These are phyloP conservation scores for Theocolax elegans DNA, from an alignment of 1,140 invertebrate species.

Conservation along the genomic window DNA sequence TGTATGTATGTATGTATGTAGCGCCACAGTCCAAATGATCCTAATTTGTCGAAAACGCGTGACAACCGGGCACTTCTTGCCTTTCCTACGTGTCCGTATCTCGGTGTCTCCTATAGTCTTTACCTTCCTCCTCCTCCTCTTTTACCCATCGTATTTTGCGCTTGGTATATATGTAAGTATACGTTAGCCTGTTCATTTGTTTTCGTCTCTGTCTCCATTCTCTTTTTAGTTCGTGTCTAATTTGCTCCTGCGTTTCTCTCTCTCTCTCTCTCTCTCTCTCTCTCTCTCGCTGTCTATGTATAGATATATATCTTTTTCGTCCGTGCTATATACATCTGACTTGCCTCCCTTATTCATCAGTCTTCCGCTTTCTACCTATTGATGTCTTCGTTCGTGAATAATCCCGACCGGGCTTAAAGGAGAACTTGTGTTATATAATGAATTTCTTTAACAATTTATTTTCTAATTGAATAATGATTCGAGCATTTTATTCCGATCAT, in stretches of 20 bases:
- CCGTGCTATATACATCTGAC: conserved; percentile 2
- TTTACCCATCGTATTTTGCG: not conserved
- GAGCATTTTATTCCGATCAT: too few species aligned
- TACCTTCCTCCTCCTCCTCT: too few species aligned
- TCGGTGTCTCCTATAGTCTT: too few species aligned
- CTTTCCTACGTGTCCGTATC: not conserved
- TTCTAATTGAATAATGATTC: too few species aligned
- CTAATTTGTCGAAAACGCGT: conserved; percentile 56
- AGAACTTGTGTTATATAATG: not conserved
- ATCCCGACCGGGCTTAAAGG: conserved; percentile 3
- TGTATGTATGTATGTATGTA: not conserved
- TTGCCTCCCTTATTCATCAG: conserved; percentile 11
- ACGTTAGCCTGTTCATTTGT: conserved; percentile 32
- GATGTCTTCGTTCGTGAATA: conserved; percentile 32
- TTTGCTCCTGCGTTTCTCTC: not conserved
- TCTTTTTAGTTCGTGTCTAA: conserved; percentile 5
- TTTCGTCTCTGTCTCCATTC: conserved; percentile 24
- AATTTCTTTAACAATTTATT: too few species aligned
- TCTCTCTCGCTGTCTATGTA: not conserved
- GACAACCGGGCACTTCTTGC: conserved; percentile 49
- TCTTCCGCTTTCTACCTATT: conserved; percentile 5
- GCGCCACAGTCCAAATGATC: conserved; percentile 50
- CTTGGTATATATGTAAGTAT: not conserved
- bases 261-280: not conserved
- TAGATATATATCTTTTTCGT: too few species aligned